Evolutionary conservation across 2,888 invertebrate genomes (phyloP), one percentile per base, ranked within the genome.

Genomic region (Abscondita cerata): DNA sequence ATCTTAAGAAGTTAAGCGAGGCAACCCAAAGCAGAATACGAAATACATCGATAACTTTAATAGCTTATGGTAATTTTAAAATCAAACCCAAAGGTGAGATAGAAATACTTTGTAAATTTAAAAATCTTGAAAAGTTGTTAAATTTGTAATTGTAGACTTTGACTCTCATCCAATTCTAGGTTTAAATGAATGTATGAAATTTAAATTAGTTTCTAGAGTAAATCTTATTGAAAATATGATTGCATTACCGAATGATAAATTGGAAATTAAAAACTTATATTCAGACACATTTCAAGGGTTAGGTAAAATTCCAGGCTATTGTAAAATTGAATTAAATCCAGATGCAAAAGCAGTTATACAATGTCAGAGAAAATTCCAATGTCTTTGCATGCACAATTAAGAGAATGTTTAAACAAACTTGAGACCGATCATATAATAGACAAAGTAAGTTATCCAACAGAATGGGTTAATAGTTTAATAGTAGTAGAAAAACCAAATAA

Each of bases 261-360:
- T n/a, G n/a, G 46, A 46, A 16, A 8, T 46, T 11, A 16, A 46
- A 0, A 18, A 46, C 9, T 18, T 11, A 18, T 46, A 46, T 18
- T 13, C 46, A 1, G 8, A 18, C n/a, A 18, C 18, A 46, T 46
- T 46, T 46, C 0, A 46, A 46, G 19, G 46, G 1, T 46, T 46
- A 46, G 46, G 46, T 18, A 46, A 12, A 46, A 46, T 46, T 9
- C 46, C 46, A 18, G 46, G 46, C 11, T 18, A n/a, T 11, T 13
- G 15, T 9, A 46, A 46, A 46, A 46, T 16, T 16, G 46, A 46
- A 46, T 3, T 46, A 46, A 18, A 1, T 2, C 6, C 15, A 8
- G 11, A 46, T 46, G 46, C 46, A 1, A 46, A 18, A 46, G 18
- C 46, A 16, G 46, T 46, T 9, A 46, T 46, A 16, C 46, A 46